Conservation (phyloP, 1,140 invertebrate genomes). For the Chelonus insularis region DNA sequence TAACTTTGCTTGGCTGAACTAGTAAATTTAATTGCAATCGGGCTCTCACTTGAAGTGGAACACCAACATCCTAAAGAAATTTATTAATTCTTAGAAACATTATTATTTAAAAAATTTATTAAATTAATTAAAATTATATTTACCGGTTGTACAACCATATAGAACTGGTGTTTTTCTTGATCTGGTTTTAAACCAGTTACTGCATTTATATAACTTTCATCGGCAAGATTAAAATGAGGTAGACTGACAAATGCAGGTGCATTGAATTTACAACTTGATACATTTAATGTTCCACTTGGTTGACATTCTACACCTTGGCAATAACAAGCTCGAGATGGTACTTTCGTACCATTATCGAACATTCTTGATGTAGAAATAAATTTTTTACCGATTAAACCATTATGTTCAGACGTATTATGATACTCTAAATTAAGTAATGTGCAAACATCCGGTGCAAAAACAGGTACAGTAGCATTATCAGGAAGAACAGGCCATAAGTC, state of each 20-base stretch:
- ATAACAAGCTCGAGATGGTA: constrained; percentile 64
- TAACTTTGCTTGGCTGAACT: constrained; percentile 61
- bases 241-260: constrained; percentile 81
- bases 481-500: constrained; percentile 75
- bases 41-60: constrained; percentile 70
- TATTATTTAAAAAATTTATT: too few relatives aligned
- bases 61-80: constrained; percentile 62
- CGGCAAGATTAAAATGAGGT: constrained; percentile 85
- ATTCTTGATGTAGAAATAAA: constrained; percentile 65
- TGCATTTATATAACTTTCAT: constrained; percentile 65
- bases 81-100: too few relatives aligned
- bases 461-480: constrained; percentile 59
- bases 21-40: constrained; percentile 76
- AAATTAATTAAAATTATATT: constrained; percentile 3
- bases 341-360: constrained; percentile 72
- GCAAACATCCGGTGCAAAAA: constrained; percentile 76
- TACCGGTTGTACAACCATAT: constrained; percentile 73
- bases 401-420: constrained; percentile 40
- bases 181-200: constrained; percentile 74
- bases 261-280: constrained; percentile 70
- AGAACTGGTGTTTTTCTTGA: constrained; percentile 69
- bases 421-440: constrained; percentile 57
- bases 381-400: constrained; percentile 64
- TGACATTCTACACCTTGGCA: constrained; percentile 52
- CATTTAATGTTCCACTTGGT: constrained; percentile 67